A percentile compares a stretch with the other conserved stretches of the same genome.
Evolutionary conservation across 1,140 invertebrate species (phyloP).

Genomic region (Phocides pigmalion): DNA sequence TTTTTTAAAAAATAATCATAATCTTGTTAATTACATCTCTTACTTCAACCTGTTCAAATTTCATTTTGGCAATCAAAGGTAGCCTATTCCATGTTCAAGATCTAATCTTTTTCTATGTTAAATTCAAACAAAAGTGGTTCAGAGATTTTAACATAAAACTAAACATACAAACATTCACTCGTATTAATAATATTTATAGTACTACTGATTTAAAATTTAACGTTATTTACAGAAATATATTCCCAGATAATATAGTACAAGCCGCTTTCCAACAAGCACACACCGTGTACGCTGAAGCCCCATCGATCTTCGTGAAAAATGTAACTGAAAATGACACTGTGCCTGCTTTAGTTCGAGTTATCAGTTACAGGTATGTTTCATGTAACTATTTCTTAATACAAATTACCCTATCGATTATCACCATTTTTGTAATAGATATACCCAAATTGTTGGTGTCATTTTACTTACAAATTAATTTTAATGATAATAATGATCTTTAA

Average conservation of each 20-base stretch:
- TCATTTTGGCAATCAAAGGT: no score
- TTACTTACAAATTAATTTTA: no score
- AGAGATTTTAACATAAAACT: neutral
- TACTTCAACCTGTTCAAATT: no score
- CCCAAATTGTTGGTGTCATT: no score
- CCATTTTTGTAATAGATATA: no score
- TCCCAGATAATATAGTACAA: slow-evolving; percentile 95
- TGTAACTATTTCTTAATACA: neutral
- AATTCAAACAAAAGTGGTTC: no score
- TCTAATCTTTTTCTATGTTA: no score
- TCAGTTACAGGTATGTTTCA: slow-evolving; percentile 68
- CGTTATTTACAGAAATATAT: slow-evolving; percentile 90
- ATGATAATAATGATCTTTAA: no score
- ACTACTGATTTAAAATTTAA: neutral
- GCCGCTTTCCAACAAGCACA: slow-evolving; percentile 93
- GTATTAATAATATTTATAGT: neutral
- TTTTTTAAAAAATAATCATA: no score
- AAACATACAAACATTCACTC: neutral
- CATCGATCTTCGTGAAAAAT: slow-evolving; percentile 52
- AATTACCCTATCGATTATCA: neutral
- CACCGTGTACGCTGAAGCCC: slow-evolving; percentile 86
- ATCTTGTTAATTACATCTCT: no score
- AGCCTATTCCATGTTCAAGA: no score
- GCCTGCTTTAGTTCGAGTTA: slow-evolving; percentile 61
- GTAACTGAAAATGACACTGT: slow-evolving; percentile 54